These are phyloP conservation scores for Myzus persicae DNA, from an alignment of 1,140 invertebrate genomes.

Conservation along the genomic window DNA sequence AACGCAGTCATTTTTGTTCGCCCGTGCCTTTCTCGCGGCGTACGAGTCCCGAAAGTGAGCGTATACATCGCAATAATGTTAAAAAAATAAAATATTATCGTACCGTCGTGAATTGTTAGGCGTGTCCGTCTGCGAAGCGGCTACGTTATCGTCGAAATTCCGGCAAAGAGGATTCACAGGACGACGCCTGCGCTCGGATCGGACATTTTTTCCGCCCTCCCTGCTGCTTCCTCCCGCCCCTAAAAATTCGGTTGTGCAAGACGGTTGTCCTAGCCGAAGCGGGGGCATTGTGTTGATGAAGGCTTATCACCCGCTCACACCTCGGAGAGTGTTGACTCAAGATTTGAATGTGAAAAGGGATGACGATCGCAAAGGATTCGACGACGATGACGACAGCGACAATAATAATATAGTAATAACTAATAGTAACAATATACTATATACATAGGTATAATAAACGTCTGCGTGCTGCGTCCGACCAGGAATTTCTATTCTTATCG, in stretches of 20 bases:
- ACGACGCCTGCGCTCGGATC: background rate
- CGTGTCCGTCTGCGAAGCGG: background rate
- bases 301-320: background rate
- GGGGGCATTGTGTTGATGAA: background rate
- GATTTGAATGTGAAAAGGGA: slow-evolving; percentile 21
- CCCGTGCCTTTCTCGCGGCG: background rate
- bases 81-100: background rate
- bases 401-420: background rate
- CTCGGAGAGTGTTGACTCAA: slow-evolving; percentile 26
- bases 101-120: background rate
- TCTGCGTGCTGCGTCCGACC: background rate
- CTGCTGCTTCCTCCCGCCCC: background rate
- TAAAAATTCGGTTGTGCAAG: background rate
- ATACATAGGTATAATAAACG: background rate
- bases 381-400: background rate
- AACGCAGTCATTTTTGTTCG: background rate
- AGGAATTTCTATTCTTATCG: background rate
- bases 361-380: background rate
- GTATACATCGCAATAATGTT: no score
- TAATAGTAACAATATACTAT: background rate
- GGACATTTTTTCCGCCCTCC: background rate
- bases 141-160: slow-evolving; percentile 41
- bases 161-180: slow-evolving; percentile 25
- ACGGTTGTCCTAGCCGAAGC: background rate
- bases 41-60: background rate